Evolutionary conservation across 1,140 invertebrate genomes (phyloP), one percentile per base, ranked within the genome.

Genomic region (Drosophila tristis): DNA sequence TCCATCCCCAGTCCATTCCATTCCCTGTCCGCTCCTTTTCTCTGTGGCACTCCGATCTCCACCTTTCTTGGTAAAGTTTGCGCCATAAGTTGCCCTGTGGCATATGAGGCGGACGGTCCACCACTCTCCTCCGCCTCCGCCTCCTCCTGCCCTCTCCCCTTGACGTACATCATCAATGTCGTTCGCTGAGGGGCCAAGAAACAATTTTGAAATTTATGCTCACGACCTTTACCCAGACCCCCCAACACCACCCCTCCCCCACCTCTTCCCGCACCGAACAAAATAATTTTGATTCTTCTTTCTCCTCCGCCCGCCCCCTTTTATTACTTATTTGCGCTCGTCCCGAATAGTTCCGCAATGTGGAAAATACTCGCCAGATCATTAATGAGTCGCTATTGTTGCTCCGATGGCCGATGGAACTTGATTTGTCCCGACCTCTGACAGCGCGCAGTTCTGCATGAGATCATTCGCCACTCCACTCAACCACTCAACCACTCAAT

Each of bases 151-250:
- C 31, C 39, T 31, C n/a, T 20, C 39, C 49, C 50, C 47, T 63
- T 65, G 73, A 80, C 73, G 72, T 68, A 80, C 77, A 86, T 80
- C 80, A 85, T 85, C 80, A 74, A 80, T 73, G 77, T 63, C 60
- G 66, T 74, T 67, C 55, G 66, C 35, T 62, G 62, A 73, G 78
- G 58, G 66, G 74, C 77, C 56, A 78, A 73, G 63, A 89, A 87
- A 87, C 79, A 89, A 87, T 87, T 87, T 89, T 59, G 55, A 87
- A 87, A 87, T 87, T 84, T 89, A 87, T 89, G 79, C 84, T 87
- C 84, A 89, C 84, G 84, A 87, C 84, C 85, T 87, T 89, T 84
- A 39, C 54, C 49, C 58, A 60, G 68, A 63, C 66, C 59, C 67
- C 50, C 51, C 70, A n/a, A n/a, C n/a, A n/a, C n/a, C 44, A 54